Evolutionary conservation across 2,797 vertebrate species (phyloP).

Genomic region (Streptopelia turtur): DNA sequence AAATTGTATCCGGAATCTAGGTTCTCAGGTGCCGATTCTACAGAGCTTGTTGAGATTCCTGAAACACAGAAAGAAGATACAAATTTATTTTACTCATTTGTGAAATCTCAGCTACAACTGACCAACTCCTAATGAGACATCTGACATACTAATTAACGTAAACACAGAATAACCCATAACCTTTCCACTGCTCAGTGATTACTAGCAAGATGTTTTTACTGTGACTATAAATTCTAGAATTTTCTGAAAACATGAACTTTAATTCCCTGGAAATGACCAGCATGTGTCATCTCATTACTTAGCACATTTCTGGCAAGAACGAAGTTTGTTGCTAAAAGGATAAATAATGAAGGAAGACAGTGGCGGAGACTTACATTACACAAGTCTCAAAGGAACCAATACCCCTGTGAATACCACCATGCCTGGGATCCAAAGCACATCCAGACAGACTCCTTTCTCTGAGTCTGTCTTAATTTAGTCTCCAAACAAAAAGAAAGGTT

Average conservation of each 20-base stretch:
- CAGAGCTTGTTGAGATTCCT: not conserved
- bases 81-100: not conserved
- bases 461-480: not conserved
- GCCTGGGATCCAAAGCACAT: not conserved
- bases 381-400: not conserved
- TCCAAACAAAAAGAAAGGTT: not conserved
- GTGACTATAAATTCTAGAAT: not conserved
- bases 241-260: constrained; percentile 50
- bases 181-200: constrained; percentile 52
- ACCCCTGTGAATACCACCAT: not conserved
- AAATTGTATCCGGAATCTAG: not conserved
- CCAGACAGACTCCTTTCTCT: not conserved
- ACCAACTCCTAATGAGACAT: constrained; percentile 36
- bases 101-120: not conserved
- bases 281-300: constrained; percentile 25
- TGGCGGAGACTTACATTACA: not conserved
- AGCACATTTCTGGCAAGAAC: not conserved
- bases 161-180: constrained; percentile 6
- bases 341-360: not conserved
- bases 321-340: not conserved
- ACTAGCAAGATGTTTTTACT: constrained; percentile 37
- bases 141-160: constrained; percentile 53
- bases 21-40: not conserved
- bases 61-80: not conserved
- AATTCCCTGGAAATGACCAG: constrained; percentile 44